phyloP scores from a whole-genome alignment of 2,113 vertebrate genomes.

The Bujurquina vittata region DNA sequence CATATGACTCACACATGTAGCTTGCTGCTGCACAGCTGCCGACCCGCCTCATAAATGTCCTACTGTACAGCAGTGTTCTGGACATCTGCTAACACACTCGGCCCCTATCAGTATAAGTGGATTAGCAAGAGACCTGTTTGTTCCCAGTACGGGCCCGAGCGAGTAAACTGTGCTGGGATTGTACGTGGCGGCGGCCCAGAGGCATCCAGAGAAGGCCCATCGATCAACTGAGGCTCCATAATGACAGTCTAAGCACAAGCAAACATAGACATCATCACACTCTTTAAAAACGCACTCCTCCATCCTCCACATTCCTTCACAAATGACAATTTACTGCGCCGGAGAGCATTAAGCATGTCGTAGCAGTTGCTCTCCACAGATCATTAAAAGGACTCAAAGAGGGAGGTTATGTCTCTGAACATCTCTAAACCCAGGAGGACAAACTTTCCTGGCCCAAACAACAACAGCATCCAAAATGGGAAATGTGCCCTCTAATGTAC shows the following conservation, averaged over 20 bases:
- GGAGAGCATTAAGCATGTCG: conserved; percentile 25
- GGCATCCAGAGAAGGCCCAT: conserved; percentile 17
- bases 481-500: conserved; percentile 18
- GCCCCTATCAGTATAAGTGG: conserved; percentile 55
- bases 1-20: conserved; percentile 22
- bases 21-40: conserved; percentile 50
- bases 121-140: conserved; percentile 60
- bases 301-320: conserved; percentile 32
- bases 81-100: conserved; percentile 66
- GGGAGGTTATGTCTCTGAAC: conserved; percentile 23
- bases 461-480: conserved; percentile 33
- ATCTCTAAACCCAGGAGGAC: conserved; percentile 36
- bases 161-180: conserved; percentile 35
- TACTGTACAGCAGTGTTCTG: conserved; percentile 49
- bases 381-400: conserved; percentile 21
- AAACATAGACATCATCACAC: conserved; percentile 34
- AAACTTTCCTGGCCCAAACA: conserved; percentile 25
- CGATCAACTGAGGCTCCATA: conserved; percentile 17
- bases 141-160: conserved; percentile 24
- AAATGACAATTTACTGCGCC: conserved; percentile 39
- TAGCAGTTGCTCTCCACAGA: neutral
- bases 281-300: conserved; percentile 11
- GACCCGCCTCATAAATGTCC: conserved; percentile 38
- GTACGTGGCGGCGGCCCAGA: conserved; percentile 32
- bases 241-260: conserved; percentile 13